phyloP scores from a whole-genome alignment of 2,113 vertebrate species.

The Oryzias celebensis region DNA sequence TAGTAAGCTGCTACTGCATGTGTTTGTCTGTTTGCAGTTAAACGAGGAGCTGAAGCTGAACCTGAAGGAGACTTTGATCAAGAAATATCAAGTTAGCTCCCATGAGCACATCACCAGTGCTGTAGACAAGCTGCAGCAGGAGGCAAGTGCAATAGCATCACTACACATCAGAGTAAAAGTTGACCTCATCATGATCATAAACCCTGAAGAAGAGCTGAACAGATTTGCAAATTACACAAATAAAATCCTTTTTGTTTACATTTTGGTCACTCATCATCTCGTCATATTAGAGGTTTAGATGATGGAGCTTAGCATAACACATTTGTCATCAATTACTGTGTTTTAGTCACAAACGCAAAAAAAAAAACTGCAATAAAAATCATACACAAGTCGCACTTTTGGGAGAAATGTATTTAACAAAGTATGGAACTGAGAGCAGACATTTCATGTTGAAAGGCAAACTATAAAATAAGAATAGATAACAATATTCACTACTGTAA shows the following conservation, averaged over 20 bases:
- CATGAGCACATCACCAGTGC: constrained; percentile 85
- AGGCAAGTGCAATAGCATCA: constrained; percentile 53
- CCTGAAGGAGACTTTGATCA: constrained; percentile 87
- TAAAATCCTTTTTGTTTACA: not conserved
- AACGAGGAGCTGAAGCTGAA: constrained; percentile 91
- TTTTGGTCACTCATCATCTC: constrained; percentile 26
- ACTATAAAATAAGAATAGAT: too few species aligned
- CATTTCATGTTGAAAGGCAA: too few species aligned
- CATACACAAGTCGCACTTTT: too few species aligned
- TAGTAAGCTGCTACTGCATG: not conserved
- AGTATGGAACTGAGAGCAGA: too few species aligned
- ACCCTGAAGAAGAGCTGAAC: too few species aligned
- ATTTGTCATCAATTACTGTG: constrained; percentile 9
- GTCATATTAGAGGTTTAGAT: constrained; percentile 48
- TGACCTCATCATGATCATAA: not conserved
- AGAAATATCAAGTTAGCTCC: constrained; percentile 78
- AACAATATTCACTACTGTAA: too few species aligned
- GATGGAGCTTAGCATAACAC: constrained; percentile 34
- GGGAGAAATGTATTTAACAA: too few species aligned
- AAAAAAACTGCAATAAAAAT: too few species aligned
- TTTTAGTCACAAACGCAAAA: too few species aligned
- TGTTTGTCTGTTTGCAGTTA: constrained; percentile 74
- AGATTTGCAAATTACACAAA: too few species aligned
- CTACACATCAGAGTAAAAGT: not conserved
- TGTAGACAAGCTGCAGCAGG: constrained; percentile 79